Evolutionary conservation across 2,797 vertebrate genomes (phyloP).

Genomic region (Sebastes iracundus): DNA sequence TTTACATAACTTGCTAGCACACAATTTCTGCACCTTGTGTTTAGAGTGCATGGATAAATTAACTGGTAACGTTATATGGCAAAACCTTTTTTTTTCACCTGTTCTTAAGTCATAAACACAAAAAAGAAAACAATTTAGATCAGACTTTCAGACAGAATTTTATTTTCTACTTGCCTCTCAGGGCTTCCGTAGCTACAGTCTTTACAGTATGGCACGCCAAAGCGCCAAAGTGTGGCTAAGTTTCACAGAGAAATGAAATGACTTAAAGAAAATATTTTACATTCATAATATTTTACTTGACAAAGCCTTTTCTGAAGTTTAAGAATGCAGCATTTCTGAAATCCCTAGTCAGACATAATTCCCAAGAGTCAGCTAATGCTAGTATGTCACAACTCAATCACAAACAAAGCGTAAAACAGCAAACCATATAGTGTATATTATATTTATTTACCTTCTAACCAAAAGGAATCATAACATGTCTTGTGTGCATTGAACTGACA

Average conservation of each 20-base stretch:
- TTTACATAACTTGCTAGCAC: too few species aligned
- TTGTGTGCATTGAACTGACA: rapidly evolving
- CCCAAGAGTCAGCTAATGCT: neutral
- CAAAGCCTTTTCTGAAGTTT: neutral
- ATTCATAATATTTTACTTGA: neutral
- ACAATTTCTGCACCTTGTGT: neutral
- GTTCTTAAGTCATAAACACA: too few species aligned
- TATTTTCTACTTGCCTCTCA: too few species aligned
- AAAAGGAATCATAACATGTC: neutral
- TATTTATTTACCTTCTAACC: neutral
- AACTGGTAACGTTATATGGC: neutral
- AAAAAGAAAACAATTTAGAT: too few species aligned
- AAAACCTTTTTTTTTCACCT: too few species aligned
- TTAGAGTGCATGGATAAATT: neutral
- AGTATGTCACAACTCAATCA: neutral
- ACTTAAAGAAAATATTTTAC: neutral
- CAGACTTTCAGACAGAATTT: too few species aligned
- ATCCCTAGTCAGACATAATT: neutral
- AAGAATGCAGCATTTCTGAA: neutral
- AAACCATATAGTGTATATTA: too few species aligned
- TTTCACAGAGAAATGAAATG: neutral
- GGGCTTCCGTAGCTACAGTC: neutral
- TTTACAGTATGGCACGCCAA: neutral
- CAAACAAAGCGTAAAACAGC: neutral
- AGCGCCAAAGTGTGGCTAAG: neutral